A percentile compares a stretch with the other conserved stretches of the same genome.
Conservation (phyloP, 2,888 invertebrate genomes). For the Rhagonycha lutea region DNA sequence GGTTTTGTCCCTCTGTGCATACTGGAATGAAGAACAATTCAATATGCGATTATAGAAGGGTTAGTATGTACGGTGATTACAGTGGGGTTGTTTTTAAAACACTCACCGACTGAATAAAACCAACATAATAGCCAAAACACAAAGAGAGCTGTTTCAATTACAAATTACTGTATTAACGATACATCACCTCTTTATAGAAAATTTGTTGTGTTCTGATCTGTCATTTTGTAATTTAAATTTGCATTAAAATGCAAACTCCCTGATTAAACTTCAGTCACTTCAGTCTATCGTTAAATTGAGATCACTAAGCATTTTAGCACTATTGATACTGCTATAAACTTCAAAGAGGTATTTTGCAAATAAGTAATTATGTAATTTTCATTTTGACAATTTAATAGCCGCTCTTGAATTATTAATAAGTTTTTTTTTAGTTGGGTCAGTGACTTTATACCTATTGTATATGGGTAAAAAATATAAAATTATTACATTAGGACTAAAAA, state of each 20-base stretch:
- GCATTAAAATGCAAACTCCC: slow-evolving; percentile 14
- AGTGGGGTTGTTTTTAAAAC: slow-evolving; percentile 48
- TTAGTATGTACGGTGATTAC: slow-evolving; percentile 45
- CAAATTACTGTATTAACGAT: slow-evolving; percentile 49
- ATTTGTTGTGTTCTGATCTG: slow-evolving; percentile 20
- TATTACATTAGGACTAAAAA: neutral
- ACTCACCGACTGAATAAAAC: slow-evolving; percentile 34
- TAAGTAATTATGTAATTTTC: neutral
- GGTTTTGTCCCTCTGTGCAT: slow-evolving; percentile 43
- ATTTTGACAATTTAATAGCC: slow-evolving; percentile 4
- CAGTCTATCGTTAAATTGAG: neutral
- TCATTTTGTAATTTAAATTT: slow-evolving; percentile 28
- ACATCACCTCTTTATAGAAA: slow-evolving; percentile 40
- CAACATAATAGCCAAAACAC: slow-evolving; percentile 35
- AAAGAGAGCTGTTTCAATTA: slow-evolving; percentile 50
- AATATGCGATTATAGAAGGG: slow-evolving; percentile 52
- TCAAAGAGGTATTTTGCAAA: neutral
- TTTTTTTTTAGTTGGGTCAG: neutral
- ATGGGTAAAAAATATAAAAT: neutral
- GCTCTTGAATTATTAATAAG: slow-evolving; percentile 1
- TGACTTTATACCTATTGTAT: neutral
- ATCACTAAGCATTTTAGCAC: neutral
- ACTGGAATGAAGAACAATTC: slow-evolving; percentile 46
- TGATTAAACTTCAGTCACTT: neutral
- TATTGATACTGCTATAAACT: neutral